These are phyloP conservation scores for Saccopteryx leptura DNA, from an alignment of 2,113 vertebrate species.

Conservation along the genomic window DNA sequence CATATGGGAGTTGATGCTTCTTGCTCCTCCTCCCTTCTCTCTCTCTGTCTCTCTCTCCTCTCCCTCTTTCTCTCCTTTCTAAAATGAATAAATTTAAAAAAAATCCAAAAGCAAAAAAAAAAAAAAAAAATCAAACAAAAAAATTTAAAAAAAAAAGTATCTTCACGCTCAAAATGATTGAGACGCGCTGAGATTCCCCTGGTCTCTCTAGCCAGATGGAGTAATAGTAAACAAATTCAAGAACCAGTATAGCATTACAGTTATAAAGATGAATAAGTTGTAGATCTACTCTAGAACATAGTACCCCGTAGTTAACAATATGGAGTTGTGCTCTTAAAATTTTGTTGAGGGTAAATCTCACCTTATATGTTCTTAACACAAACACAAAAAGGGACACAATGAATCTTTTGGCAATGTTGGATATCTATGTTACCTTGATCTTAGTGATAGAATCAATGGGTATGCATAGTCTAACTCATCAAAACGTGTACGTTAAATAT, in stretches of 20 bases:
- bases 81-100: too few species aligned
- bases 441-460: background rate
- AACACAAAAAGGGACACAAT: background rate
- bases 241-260: background rate
- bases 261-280: background rate
- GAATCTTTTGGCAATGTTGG: background rate
- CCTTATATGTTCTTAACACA: background rate
- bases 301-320: background rate
- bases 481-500: background rate
- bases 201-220: background rate
- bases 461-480: background rate
- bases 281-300: background rate
- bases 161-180: background rate
- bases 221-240: conserved; percentile 4
- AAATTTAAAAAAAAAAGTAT: too few species aligned
- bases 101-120: too few species aligned
- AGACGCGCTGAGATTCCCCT: background rate
- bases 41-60: too few species aligned
- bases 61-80: too few species aligned
- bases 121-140: too few species aligned
- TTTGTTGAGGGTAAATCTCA: background rate
- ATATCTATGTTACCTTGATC: background rate
- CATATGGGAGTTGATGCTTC: too few species aligned
- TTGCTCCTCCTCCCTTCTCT: too few species aligned
- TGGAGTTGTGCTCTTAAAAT: background rate